Base-by-base conservation (phyloP, 2,113 vertebrate genomes). In the Rhizomys pruinosus region DNA sequence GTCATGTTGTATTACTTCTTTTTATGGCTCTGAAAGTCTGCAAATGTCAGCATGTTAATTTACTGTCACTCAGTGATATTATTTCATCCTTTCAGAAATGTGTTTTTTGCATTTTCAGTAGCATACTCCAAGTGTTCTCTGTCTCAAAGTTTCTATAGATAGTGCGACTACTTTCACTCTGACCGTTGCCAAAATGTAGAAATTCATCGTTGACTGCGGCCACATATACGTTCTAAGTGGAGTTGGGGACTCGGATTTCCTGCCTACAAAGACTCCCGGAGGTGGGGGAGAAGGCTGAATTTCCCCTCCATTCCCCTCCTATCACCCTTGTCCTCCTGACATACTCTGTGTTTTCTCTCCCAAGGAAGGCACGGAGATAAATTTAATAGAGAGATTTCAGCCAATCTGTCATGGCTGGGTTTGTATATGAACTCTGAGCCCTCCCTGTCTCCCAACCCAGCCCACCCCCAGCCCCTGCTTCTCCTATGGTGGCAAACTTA, bases 401-500 rank as follows among this genome's bases (percentile, higher is more conserved):
- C 86, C 93, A 87, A 95, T 96, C 97, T 73, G 97, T 94, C 96
- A 71, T 5, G 39, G 95, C 97, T 94, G 96, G 93, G 97, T 97
- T 97, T 97, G 97, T 94, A 92, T 92, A 88, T 84, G 96, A 97
- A 97, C 96, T n/a, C 88, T 55, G 72, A 84, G 84, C 92, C 91
- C 90, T 82, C 85, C 90, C 61, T n/a, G 91, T 64, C 94, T 87
- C 89, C 44, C 7, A 9, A 59, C 71, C 82, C 87, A 77, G 72
- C 42, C 71, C 90, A 44, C 68, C 94, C 91, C 90, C 37, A 87
- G 16, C 89, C 86, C 47, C 0, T 68, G 96, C 97, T 97, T 97
- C 98, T 97, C 97, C 98, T 89, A 97, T 92, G 98, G 97, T 98
- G 98, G 98, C 98, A 98, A 98, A 98, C 97, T 98, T 97, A 97